Evolutionary conservation across 1,140 invertebrate species (phyloP).

Genomic region (Bombus sibiricus): DNA sequence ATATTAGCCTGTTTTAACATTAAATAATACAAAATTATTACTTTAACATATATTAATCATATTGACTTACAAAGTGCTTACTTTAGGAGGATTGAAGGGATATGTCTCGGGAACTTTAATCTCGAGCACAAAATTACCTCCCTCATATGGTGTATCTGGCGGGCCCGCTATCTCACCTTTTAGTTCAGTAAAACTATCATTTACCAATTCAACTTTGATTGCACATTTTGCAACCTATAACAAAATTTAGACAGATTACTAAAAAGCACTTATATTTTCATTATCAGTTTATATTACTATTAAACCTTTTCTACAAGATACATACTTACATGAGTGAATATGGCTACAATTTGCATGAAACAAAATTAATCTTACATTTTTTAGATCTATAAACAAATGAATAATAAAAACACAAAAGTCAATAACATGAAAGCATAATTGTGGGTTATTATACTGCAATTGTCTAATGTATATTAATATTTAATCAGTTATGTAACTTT

Average conservation of each 20-base stretch:
- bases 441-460: not conserved
- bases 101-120: constrained; percentile 99
- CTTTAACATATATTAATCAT: constrained; percentile 35
- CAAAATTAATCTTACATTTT: constrained; percentile 40
- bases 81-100: constrained; percentile 99
- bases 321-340: constrained; percentile 29
- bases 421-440: constrained; percentile 12
- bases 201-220: constrained; percentile 95
- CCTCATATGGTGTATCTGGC: constrained; percentile 98
- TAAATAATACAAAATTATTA: constrained; percentile 5
- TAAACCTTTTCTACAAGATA: not conserved
- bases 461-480: constrained; percentile 19
- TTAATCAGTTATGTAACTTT: not conserved
- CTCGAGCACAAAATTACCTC: constrained; percentile 95
- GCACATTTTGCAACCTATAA: constrained; percentile 94
- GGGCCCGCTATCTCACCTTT: constrained; percentile 96
- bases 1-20: constrained; percentile 18
- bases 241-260: constrained; percentile 36
- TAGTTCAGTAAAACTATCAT: constrained; percentile 95
- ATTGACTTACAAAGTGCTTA: constrained; percentile 80
- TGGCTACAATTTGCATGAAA: constrained; percentile 25
- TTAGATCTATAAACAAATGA: constrained; percentile 53
- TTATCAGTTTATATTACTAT: not conserved
- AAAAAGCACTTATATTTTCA: constrained; percentile 3
- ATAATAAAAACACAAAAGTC: constrained; percentile 18